Percentiles rank a stretch among this genome's conserved stretches.
Conservation (phyloP, 1,140 invertebrate species). For the Cotesia glomerata region DNA sequence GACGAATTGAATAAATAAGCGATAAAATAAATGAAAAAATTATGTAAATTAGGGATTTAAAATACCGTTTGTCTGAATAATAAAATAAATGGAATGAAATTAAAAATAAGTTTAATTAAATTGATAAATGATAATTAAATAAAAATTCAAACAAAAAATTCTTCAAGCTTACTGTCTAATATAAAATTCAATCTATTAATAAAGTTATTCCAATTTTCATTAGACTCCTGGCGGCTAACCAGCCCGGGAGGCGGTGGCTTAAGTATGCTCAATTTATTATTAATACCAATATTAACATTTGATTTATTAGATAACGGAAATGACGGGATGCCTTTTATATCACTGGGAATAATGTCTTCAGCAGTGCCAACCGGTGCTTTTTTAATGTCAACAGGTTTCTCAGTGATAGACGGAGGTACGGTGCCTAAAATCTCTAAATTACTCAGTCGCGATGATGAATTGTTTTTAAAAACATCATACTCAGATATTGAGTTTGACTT, state of each 20-base stretch:
- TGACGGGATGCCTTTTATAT: conserved; percentile 50
- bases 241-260: conserved; percentile 56
- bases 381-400: conserved; percentile 51
- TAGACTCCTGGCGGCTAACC: conserved; percentile 56
- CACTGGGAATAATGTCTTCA: conserved; percentile 32
- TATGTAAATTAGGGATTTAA: too few relatives aligned
- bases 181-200: conserved; percentile 57
- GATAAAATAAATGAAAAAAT: too few relatives aligned
- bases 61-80: too few relatives aligned
- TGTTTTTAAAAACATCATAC: neutral
- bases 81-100: neutral
- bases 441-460: conserved; percentile 24
- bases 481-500: too few relatives aligned
- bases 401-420: conserved; percentile 42
- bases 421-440: conserved; percentile 53
- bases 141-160: conserved; percentile 45
- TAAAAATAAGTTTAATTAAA: neutral
- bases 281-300: conserved; percentile 32
- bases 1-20: too few relatives aligned
- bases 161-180: conserved; percentile 56
- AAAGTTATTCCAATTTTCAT: conserved; percentile 59
- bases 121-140: neutral
- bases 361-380: conserved; percentile 25
- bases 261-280: conserved; percentile 54
- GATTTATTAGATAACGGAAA: conserved; percentile 46